Evolutionary conservation across 1,140 invertebrate species (phyloP).

Genomic region (Drosophila jambulina): DNA sequence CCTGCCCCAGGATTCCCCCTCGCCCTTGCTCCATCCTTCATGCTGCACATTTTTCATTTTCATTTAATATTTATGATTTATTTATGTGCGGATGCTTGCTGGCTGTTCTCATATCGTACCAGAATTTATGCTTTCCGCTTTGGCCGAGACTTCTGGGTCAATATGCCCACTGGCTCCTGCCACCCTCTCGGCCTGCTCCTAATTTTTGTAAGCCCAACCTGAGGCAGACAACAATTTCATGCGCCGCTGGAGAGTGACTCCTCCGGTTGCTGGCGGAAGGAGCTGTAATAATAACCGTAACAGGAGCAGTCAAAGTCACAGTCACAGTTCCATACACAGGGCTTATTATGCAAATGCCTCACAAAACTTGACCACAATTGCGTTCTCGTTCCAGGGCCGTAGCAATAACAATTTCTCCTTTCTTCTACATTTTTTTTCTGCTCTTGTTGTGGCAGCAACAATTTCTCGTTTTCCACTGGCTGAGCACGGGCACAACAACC

Average conservation of each 20-base stretch:
- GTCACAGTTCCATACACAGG: conserved; percentile 63
- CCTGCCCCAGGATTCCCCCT: conserved; percentile 18
- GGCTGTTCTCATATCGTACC: conserved; percentile 77
- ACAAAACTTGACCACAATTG: conserved; percentile 62
- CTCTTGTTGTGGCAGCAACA: conserved; percentile 13
- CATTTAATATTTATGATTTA: conserved; percentile 84
- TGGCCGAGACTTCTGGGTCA: conserved; percentile 45
- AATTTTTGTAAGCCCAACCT: conserved; percentile 63
- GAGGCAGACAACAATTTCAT: conserved; percentile 76
- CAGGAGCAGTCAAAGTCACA: conserved; percentile 39
- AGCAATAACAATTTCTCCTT: conserved; percentile 58
- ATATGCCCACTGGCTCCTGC: neutral
- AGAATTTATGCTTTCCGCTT: conserved; percentile 81
- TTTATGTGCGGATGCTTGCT: conserved; percentile 81
- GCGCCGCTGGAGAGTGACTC: conserved; percentile 61
- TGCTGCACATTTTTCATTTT: conserved; percentile 78
- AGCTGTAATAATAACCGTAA: conserved; percentile 43
- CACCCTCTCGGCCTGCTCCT: conserved; percentile 22
- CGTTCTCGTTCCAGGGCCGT: conserved; percentile 28
- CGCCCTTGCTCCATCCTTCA: conserved; percentile 13
- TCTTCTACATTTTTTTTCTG: neutral
- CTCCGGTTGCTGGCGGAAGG: conserved; percentile 1
- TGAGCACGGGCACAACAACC: conserved; percentile 34
- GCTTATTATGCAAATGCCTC: conserved; percentile 77
- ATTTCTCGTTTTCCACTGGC: conserved; percentile 50